Conservation (phyloP, 2,797 vertebrate species). For the Catamblyrhynchus diadema region DNA sequence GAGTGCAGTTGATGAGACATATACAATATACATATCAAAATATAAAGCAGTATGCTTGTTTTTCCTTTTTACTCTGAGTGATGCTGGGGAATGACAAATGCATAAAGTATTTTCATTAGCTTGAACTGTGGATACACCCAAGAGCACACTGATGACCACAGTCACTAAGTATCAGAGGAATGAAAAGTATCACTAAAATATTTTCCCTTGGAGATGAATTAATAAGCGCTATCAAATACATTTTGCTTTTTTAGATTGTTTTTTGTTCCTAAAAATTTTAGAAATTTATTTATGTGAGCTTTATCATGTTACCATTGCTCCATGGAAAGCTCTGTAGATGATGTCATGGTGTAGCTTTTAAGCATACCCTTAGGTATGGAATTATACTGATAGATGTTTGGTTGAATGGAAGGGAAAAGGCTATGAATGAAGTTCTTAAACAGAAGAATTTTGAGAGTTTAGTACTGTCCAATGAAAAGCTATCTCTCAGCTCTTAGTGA, state of each 20-base stretch:
- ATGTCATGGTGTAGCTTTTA: neutral
- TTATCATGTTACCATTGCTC: neutral
- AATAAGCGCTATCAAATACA: neutral
- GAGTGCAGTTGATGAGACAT: neutral
- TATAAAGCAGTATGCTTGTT: neutral
- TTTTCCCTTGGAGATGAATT: neutral
- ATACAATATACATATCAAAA: neutral
- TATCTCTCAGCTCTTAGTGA: neutral
- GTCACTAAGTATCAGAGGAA: neutral
- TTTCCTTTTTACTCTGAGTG: neutral
- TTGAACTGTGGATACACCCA: neutral
- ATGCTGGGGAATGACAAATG: neutral
- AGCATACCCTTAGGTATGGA: neutral
- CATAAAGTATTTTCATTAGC: neutral
- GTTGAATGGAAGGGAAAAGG: neutral
- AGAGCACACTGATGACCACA: neutral
- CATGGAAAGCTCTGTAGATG: neutral
- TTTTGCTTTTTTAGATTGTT: neutral
- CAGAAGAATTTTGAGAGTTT: neutral
- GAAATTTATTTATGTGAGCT: neutral
- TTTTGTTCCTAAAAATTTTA: neutral
- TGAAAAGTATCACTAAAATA: neutral
- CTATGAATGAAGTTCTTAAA: neutral
- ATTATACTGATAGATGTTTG: neutral
- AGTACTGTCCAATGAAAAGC: neutral